Evolutionary conservation across 2,797 vertebrate species (phyloP), one percentile per base, ranked within the genome.

Genomic region (Gouania willdenowi): DNA sequence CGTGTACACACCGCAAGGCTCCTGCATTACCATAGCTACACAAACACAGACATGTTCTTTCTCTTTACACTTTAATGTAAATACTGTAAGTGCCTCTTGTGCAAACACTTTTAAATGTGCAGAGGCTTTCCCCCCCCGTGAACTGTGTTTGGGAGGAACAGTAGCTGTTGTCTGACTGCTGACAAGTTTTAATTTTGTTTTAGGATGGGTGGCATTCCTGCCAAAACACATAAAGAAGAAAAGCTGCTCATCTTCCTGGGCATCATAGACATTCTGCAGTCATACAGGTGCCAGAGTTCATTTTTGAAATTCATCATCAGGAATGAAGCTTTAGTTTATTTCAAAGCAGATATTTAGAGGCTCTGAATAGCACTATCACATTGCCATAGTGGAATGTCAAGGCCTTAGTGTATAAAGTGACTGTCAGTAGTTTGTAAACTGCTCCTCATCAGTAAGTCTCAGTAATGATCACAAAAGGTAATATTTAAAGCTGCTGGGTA

Each of bases 171-270:
- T 43, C 46, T 75, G 22, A 78, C 50, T 36, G 34, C 40, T 46
- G 28, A 1, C 34, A 25, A 76, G 24, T 54, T 61, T 72, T n/a
- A n/a, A n/a, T n/a, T 24, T 30, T 20, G 20, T 20, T 5, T 6
- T 20, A 99, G 96, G 81, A 97, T 99, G 94, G 96, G 96, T 30
- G 96, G 95, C 26, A 98, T 99, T 82, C 96, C 96, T 59, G 95
- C 94, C 41, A 95, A 92, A 82, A 95, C 91, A 59, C 91, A 94
- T 82, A 95, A 87, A 74, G 96, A 94, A 26, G 95, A 96, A 64
- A 95, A 93, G 55, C 79, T 99, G 36, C 90, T 99, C 69, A 90
- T 99, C 43, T 99, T 94, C 77, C 91, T 97, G 80, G 96, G 95
- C 15, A 98, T 99, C 74, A 99, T 99, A 53, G 96, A 99, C 74